Base-by-base conservation (phyloP, 2,113 vertebrate genomes). In the Lepus americanus region DNA sequence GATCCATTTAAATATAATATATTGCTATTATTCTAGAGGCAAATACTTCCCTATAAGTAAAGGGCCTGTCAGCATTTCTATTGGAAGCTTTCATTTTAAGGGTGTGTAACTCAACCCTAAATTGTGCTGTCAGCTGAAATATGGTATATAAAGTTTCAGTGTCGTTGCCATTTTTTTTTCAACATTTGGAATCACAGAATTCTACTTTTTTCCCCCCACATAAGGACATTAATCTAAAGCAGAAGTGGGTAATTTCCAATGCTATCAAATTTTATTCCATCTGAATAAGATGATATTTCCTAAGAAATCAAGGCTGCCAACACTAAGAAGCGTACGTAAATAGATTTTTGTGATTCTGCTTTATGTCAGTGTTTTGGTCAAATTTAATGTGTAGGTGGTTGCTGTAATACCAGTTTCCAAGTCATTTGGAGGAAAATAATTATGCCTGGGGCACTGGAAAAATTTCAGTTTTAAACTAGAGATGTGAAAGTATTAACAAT, bases 401-500 rank as follows among this genome's bases (percentile, higher is more conserved):
- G 64, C 80, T 96, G 73, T 0, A 0, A 82, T 94, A 83, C 86
- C 95, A 69, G 79, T 67, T 97, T 96, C 95, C 96, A 98, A 97
- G 94, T 66, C 94, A 92, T 29, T 2, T 92, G 92, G 94, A 78
- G 88, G 94, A 93, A 97, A 95, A 94, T 93, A 95, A 96, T 92
- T 94, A 96, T 94, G 96, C 90, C 74, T 94, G 70, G 77, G 73
- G 64, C 74, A 61, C 95, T 96, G 89, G 86, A 97, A 95, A 97
- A 97, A 87, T 97, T 97, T 97, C 96, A 96, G 39, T 98, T 98
- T 98, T 97, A 92, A 95, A 87, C 78, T 69, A 87, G 90, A 97
- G 85, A 97, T 97, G 92, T 93, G 92, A 97, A 94, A 95, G 92
- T 96, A 98, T 98, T 98, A 98, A 94, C 94, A 97, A 77, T 96